Conservation (phyloP, 2,113 vertebrate genomes). For the Chamaea fasciata region DNA sequence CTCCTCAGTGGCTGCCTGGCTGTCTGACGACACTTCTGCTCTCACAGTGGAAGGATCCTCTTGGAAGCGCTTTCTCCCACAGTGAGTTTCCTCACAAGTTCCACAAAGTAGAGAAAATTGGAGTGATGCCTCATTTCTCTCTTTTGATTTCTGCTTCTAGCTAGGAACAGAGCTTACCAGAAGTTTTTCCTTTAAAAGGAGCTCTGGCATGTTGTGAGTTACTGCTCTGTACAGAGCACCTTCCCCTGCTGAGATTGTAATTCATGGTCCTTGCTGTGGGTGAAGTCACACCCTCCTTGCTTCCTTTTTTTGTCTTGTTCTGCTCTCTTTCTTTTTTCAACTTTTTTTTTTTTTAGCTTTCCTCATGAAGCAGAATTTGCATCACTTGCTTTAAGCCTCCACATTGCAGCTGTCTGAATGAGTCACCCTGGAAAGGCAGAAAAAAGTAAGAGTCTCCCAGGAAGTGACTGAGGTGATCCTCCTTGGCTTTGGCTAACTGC, state of each 20-base stretch:
- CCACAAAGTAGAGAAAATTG: neutral
- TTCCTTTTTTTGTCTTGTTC: neutral
- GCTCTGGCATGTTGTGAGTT: neutral
- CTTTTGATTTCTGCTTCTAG: neutral
- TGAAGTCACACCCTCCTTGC: neutral
- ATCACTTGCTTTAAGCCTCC: neutral
- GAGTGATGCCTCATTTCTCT: neutral
- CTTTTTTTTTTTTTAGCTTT: neutral
- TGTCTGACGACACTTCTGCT: neutral
- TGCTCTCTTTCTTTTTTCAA: neutral
- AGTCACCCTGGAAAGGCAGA: neutral
- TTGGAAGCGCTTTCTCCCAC: neutral
- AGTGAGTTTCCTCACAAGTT: neutral
- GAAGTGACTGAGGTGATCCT: neutral
- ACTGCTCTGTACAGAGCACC: neutral
- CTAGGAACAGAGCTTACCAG: neutral
- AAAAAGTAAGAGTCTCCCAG: neutral
- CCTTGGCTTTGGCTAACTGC: neutral
- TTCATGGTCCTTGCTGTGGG: neutral
- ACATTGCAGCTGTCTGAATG: neutral
- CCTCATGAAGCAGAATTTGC: neutral
- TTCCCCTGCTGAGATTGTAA: neutral
- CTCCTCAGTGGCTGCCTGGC: accelerated
- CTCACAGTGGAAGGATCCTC: neutral
- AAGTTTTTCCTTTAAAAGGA: neutral